Evolutionary conservation across 2,797 vertebrate genomes (phyloP).

Genomic region (Schizopygopsis malacanthus): DNA sequence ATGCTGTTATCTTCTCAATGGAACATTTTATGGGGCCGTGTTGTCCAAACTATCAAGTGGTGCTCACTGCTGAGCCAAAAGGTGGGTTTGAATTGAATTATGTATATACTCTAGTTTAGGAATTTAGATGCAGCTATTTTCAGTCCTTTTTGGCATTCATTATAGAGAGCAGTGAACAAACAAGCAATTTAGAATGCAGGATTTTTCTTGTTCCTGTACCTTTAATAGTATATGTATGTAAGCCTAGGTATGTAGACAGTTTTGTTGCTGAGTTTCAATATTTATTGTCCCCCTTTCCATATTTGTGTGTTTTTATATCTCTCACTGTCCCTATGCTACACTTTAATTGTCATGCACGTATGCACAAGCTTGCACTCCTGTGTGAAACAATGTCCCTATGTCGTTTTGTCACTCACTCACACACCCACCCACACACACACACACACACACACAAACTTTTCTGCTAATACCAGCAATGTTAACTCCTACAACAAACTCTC

Average conservation of each 20-base stretch:
- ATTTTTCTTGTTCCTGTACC: neutral
- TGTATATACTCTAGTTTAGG: neutral
- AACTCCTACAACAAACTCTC: slow-evolving; percentile 25
- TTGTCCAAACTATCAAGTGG: neutral
- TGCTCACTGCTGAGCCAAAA: neutral
- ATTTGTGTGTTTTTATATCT: neutral
- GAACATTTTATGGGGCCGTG: neutral
- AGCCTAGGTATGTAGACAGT: neutral
- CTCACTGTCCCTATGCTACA: neutral
- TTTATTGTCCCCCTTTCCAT: neutral
- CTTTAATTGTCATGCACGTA: neutral
- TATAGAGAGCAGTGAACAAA: neutral
- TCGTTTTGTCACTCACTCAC: neutral
- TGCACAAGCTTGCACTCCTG: neutral
- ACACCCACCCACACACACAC: neutral
- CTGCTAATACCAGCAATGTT: slow-evolving; percentile 21
- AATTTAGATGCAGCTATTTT: neutral
- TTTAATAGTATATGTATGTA: neutral
- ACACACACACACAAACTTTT: slow-evolving; percentile 6
- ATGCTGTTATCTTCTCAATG: neutral
- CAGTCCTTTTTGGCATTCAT: neutral
- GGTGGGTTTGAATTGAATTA: neutral
- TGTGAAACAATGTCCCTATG: neutral
- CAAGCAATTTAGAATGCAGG: neutral
- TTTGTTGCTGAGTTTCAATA: neutral